Evolutionary conservation across 2,797 vertebrate species (phyloP).

Genomic region (Acanthurus tractus): DNA sequence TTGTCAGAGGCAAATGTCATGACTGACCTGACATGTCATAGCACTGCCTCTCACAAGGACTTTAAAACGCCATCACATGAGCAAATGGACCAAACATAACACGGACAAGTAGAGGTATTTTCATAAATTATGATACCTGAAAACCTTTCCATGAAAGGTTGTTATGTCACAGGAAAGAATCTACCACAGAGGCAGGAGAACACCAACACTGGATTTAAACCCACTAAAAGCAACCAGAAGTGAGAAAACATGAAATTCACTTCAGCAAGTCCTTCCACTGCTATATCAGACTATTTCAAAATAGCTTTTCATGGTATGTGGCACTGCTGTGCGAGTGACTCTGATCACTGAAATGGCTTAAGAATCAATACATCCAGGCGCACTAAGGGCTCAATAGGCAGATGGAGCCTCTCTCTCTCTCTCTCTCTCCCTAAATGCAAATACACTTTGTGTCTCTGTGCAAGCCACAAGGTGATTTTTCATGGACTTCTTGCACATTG

Average conservation of each 20-base stretch:
- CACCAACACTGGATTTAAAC: conserved; percentile 27
- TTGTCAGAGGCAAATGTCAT: conserved; percentile 76
- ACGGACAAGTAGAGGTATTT: conserved; percentile 31
- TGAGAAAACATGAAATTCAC: conserved; percentile 50
- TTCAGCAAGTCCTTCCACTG: conserved; percentile 9
- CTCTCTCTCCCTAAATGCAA: conserved; percentile 73
- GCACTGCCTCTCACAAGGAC: conserved; percentile 17
- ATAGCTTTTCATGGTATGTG: conserved; percentile 52
- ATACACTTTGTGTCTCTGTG: conserved; percentile 71
- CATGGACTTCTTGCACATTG: conserved; percentile 61
- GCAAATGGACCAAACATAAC: conserved; percentile 49
- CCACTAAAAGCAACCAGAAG: conserved; percentile 45
- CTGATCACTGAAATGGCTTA: conserved; percentile 67
- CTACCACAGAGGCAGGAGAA: conserved; percentile 4
- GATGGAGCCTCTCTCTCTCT: conserved; percentile 65
- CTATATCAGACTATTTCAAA: conserved; percentile 30
- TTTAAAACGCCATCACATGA: conserved; percentile 62
- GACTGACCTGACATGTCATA: conserved; percentile 68
- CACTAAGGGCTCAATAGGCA: conserved; percentile 73
- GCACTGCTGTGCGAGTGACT: conserved; percentile 44
- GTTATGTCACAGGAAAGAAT: conserved; percentile 29
- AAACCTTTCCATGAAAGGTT: conserved; percentile 18
- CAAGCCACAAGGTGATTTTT: conserved; percentile 70
- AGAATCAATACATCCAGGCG: conserved; percentile 80
- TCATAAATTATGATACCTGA: conserved; percentile 54